Percentiles rank a stretch among this genome's conserved stretches.
Conservation (phyloP, 2,113 vertebrate species). For the Riparia riparia region DNA sequence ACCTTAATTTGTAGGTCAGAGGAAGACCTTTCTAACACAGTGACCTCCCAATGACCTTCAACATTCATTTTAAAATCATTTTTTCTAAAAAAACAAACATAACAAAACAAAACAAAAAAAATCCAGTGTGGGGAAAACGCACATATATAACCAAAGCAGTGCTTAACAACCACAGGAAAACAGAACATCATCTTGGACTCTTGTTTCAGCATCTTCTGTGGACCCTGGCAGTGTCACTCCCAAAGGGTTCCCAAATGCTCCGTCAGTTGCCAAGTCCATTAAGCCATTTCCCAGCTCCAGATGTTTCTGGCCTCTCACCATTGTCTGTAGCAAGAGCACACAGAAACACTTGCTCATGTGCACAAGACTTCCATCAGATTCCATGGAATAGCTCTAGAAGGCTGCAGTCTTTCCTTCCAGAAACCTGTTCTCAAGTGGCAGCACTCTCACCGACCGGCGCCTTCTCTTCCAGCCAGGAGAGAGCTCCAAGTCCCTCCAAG, state of each 20-base stretch:
- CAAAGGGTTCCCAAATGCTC: conserved; percentile 35
- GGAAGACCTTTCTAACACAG: conserved; percentile 28
- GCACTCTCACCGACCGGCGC: not conserved
- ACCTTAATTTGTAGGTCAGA: conserved; percentile 54
- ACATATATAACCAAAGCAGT: conserved; percentile 76
- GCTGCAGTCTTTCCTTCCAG: not conserved
- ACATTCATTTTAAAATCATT: conserved; percentile 77
- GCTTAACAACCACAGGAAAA: conserved; percentile 82
- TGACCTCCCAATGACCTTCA: conserved; percentile 57
- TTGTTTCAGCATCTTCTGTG: conserved; percentile 22
- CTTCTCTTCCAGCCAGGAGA: not conserved
- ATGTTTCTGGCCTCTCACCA: not conserved
- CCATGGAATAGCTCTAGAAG: conserved; percentile 32
- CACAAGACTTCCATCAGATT: conserved; percentile 36
- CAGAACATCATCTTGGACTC: conserved; percentile 62
- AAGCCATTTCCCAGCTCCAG: conserved; percentile 34
- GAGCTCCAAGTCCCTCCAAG: not conserved
- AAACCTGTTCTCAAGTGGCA: not conserved
- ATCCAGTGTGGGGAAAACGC: conserved; percentile 89
- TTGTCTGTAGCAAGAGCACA: not conserved
- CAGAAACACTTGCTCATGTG: conserved; percentile 32
- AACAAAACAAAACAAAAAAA: conserved; percentile 63
- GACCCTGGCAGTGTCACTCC: conserved; percentile 10
- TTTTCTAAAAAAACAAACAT: not conserved
- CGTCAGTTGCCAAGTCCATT: not conserved